These are phyloP conservation scores for Leptoteleia sp. DNA, from an alignment of 1,140 invertebrate species.

Conservation along the genomic window DNA sequence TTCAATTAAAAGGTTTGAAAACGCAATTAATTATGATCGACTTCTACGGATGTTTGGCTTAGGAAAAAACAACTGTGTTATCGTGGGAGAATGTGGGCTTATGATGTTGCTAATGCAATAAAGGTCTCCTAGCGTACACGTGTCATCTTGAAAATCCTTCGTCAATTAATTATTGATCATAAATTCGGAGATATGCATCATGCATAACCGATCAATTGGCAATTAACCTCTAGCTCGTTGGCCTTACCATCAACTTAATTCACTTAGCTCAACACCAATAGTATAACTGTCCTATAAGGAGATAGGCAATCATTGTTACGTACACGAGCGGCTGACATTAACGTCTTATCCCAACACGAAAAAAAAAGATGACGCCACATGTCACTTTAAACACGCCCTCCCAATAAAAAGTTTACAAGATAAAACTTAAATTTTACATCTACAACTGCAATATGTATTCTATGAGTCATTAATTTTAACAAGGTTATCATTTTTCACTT, in stretches of 20 bases:
- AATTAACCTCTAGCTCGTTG: slow-evolving; percentile 65
- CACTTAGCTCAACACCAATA: slow-evolving; percentile 51
- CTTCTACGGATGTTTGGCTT: no score
- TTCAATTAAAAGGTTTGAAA: no score
- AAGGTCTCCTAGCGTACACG: background rate
- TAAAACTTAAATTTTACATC: no score
- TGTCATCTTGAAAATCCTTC: slow-evolving; percentile 38
- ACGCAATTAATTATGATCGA: no score
- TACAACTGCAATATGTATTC: no score
- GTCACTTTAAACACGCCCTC: no score
- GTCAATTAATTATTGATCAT: slow-evolving; percentile 59
- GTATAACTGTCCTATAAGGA: slow-evolving; percentile 35
- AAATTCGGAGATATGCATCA: slow-evolving; percentile 54
- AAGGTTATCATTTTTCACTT: no score
- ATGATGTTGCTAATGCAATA: slow-evolving; percentile 1
- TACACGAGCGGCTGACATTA: background rate
- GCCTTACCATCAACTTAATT: slow-evolving; percentile 64
- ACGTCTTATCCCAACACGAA: background rate
- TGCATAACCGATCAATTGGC: slow-evolving; percentile 63
- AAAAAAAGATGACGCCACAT: no score
- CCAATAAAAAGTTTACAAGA: no score
- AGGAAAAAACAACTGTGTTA: no score
- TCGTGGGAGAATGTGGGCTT: background rate
- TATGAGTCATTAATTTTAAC: no score
- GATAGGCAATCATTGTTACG: slow-evolving; percentile 38